phyloP scores from a whole-genome alignment of 1,140 invertebrate species.

The Mamestra configurata region DNA sequence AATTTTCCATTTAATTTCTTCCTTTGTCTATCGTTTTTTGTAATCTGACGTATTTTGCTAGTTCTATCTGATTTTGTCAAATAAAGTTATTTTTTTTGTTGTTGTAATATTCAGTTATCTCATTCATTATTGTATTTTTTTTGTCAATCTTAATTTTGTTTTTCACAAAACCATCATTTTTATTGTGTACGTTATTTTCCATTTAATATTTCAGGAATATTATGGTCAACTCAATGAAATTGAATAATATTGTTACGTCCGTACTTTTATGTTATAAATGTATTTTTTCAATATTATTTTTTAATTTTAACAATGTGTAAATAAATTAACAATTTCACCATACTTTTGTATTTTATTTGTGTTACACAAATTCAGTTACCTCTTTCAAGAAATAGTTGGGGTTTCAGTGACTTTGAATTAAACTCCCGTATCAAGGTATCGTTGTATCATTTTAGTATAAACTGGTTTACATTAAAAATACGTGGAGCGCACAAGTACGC shows the following conservation, averaged over 20 bases:
- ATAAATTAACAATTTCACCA: conserved; percentile 61
- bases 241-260: conserved; percentile 18
- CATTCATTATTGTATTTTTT: not conserved
- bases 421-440: too few relatives aligned
- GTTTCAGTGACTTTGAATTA: too few relatives aligned
- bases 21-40: not conserved
- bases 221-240: conserved; percentile 1
- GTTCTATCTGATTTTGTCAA: not conserved
- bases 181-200: not conserved
- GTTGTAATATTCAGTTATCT: not conserved
- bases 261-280: conserved; percentile 41
- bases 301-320: conserved; percentile 59
- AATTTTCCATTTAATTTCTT: conserved; percentile 2
- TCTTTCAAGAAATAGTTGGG: not conserved
- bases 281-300: conserved; percentile 32
- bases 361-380: not conserved
- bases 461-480: too few relatives aligned
- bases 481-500: too few relatives aligned
- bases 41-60: conserved; percentile 5
- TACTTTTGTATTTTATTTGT: not conserved
- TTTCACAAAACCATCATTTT: not conserved
- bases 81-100: not conserved
- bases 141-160: not conserved
- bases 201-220: not conserved
- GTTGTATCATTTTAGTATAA: too few relatives aligned